Base-by-base conservation (phyloP, 2,888 invertebrate genomes). In the Brachycybe producta region DNA sequence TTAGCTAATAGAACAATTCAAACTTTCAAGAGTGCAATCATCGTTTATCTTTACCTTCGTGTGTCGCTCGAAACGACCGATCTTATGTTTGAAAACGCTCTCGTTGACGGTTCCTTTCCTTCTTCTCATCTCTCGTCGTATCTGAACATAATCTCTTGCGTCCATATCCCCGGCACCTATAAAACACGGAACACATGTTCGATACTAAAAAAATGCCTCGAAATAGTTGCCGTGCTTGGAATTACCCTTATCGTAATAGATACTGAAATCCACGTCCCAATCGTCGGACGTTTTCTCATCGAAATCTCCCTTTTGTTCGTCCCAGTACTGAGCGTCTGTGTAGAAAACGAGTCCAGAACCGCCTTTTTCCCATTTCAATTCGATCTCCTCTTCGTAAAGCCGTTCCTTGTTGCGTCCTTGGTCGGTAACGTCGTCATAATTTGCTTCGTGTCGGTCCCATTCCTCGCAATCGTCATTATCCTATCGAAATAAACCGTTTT, bases 301-400 rank as follows among this genome's bases (percentile, higher is more conserved):
- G 61, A 73, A 72, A 58, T 69, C 63, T 56, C 68, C 71, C 53
- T 71, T 69, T 52, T 66, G 61, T 46, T 64, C 65, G 52, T 71
- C 66, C 74, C 74, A 75, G 60, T 64, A 70, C 55, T 69, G 68
- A 15, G 71, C 73, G 61, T 75, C 75, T 1, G 73, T 75, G 58
- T 75, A 71, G 62, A 71, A 75, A 5, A 74, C 74, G 0, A 75
- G 62, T 52, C 75, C 75, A 46, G 73, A 69, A 4, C 75, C 73
- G 53, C 75, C 75, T 60, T 75, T 75, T 59, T 75, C 75, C 75
- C 75, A 75, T 32, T 70, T 70, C 19, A 73, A 60, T 57, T 67
- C 67, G 36, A 65, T 61, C 55, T 64, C 63, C 52, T 66, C 61
- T 56, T 69, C 67, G 54, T 60, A 74, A 35, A 71, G 57, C 8